phyloP scores from a whole-genome alignment of 2,113 vertebrate genomes.

The Potamarius usumacintae region DNA sequence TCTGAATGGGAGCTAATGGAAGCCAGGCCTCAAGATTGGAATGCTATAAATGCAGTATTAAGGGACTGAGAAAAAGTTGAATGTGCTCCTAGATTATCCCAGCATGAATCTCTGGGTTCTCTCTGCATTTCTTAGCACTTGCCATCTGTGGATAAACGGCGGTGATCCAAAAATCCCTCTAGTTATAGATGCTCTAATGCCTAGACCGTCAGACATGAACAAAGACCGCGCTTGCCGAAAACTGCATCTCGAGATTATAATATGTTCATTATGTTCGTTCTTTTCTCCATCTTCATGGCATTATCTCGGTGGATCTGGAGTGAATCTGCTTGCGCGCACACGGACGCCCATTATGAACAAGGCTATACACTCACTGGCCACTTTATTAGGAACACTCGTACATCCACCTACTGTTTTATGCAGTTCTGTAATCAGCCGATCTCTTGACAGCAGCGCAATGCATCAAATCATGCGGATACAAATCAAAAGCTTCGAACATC shows the following conservation, averaged over 20 bases:
- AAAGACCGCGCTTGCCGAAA: not conserved
- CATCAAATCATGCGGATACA: too few species aligned
- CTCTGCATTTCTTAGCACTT: not conserved
- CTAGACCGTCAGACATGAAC: not conserved
- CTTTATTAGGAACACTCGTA: too few species aligned
- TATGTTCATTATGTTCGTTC: too few species aligned
- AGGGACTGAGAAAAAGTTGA: not conserved
- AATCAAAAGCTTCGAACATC: too few species aligned
- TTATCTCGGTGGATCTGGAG: not conserved
- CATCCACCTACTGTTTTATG: too few species aligned
- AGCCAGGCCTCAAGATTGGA: not conserved
- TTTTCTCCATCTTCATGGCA: not conserved
- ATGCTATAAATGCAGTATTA: constrained; percentile 12
- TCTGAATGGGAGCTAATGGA: constrained; percentile 4
- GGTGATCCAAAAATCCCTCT: not conserved
- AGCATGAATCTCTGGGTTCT: constrained; percentile 2
- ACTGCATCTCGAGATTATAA: not conserved
- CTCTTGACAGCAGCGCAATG: too few species aligned
- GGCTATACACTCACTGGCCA: too few species aligned
- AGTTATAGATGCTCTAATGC: not conserved
- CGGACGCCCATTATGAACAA: too few species aligned
- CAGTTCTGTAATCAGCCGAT: too few species aligned
- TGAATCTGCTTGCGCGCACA: not conserved
- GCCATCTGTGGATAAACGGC: not conserved
- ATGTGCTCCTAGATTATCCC: not conserved